Evolutionary conservation across 2,888 invertebrate species (phyloP), one percentile per base, ranked within the genome.

Genomic region (Rutpela maculata): DNA sequence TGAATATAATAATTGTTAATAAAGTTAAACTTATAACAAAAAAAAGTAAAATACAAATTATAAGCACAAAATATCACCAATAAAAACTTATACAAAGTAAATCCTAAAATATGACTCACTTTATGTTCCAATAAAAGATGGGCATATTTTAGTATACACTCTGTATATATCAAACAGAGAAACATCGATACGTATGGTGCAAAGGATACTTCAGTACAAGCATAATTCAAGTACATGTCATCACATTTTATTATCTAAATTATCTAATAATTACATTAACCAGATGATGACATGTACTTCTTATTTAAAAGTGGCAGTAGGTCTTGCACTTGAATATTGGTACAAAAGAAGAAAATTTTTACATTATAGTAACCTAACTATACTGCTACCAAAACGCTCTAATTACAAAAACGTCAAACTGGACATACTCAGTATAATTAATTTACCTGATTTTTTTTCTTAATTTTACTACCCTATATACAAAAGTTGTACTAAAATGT

Each of bases 401-500:
- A 68, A 69, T 62, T 68, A 71, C 59, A 66, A 55, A 77, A 76
- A 72, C 72, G 76, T 75, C 74, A 74, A 78, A 80, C 75, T 82
- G 83, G 81, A 84, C 81, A 81, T 78, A 78, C 69, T 80, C 82
- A 80, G 81, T 82, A 80, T 82, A 80, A 82, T 82, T 82, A 83
- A 84, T 82, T 84, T 82, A 82, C 81, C 83, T 84, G 83, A 75
- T 78, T 70, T n/a, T n/a, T 7, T 57, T 69, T 60, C 60, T 43
- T 80, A 78, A 82, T 80, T 82, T 78, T 79, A 78, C 81, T 84
- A 84, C 74, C 73, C 75, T 83, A 84, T 84, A 80, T 84, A 84
- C 84, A 84, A 82, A 84, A 84, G 82, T 85, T 86, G 85, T 85
- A 87, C 85, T 86, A 85, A 84, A 78, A 83, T 80, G 80, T 77